Base-by-base conservation (phyloP, 2,888 invertebrate genomes). In the Stegophylla sp. region DNA sequence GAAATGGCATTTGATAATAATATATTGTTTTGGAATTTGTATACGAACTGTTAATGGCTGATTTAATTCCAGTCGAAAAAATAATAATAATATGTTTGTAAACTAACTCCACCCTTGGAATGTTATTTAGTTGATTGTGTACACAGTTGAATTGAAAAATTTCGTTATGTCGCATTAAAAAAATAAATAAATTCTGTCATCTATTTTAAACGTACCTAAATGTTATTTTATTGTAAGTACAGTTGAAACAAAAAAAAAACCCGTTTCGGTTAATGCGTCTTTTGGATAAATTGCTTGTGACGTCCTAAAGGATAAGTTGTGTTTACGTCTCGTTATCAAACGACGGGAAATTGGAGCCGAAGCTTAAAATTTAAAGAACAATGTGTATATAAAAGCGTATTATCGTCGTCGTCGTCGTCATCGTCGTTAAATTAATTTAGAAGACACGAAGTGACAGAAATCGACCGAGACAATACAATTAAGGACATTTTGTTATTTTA, bases 251-350 rank as follows among this genome's bases (percentile, higher is more conserved):
- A 10, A 3, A 3, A 12, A 34, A 53, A 41, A 26, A n/a, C 17
- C 13, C 17, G 26, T 53, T 53, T 53, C 41, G 26, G 23, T 26
- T 66, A 66, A 3, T 41, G 64, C n/a, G 26, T 53, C 12, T 23
- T 26, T 64, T n/a, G 43, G n/a, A 53, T 53, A 75, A 66, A 75
- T 75, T 53, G 43, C 66, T 66, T 3, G 75, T 53, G 75, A 66
- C 75, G 23, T 75, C 43, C 13, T 53, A 9, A 64, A n/a, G 53
- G 66, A 43, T 66, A 66, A 64, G 51, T 64, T 23, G 41, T 53
- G 75, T 66, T 66, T 41, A 10, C 9, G 64, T 66, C 26, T 9
- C 9, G 64, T 66, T 75, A 7, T 13, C 3, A 9, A 53, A 53
- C 23, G 51, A 64, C 7, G 13, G 23, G 12, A 53, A 61, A 43